Base-by-base conservation (phyloP, 2,888 invertebrate genomes). In the Eurytoma californica region DNA sequence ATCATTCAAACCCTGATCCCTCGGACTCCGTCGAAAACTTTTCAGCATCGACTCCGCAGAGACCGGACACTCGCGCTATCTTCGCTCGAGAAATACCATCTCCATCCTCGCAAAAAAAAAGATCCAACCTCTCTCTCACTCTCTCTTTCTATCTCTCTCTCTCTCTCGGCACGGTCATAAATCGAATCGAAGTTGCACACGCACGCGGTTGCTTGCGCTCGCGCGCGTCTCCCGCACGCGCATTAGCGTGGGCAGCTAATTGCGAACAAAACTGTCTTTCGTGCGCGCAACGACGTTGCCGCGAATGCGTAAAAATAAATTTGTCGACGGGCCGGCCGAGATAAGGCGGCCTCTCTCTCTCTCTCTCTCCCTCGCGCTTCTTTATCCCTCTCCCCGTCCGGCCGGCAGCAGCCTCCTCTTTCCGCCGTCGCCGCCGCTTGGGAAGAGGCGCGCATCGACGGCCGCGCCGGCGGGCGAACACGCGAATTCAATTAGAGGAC, bases 401-500 rank as follows among this genome's bases (percentile, higher is more conserved):
- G 13, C 14, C 13, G 13, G 24, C 24, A 12, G 60, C 24, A 13
- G 60, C 60, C 39, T 39, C 39, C 9, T 9, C 39, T 0, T 7
- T 4, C 7, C 39, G n/a, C n/a, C n/a, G n/a, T n/a, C 39, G 39
- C 72, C 72, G 72, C 63, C 67, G 24, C 24, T 47, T 74, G 74
- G 30, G 14, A 68, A 78, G 75, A 39, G 7, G 39, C 39, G 63
- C 53, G 80, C 80, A 79, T 78, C 82, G 80, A 65, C 60, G 72
- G 18, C 51, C 58, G 30, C 58, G 14, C 53, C 39, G 39, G 39
- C 39, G 39, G 53, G 63, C 72, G 77, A 83, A 83, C 83, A 83
- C 83, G 83, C 83, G 83, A 83, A 83, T 83, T 83, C 82, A 83
- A 83, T 83, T 83, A 83, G 82, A 80, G 79, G 66, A 28, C 69